Evolutionary conservation across 2,888 invertebrate genomes (phyloP).

Genomic region (Brachypterus glaber): DNA sequence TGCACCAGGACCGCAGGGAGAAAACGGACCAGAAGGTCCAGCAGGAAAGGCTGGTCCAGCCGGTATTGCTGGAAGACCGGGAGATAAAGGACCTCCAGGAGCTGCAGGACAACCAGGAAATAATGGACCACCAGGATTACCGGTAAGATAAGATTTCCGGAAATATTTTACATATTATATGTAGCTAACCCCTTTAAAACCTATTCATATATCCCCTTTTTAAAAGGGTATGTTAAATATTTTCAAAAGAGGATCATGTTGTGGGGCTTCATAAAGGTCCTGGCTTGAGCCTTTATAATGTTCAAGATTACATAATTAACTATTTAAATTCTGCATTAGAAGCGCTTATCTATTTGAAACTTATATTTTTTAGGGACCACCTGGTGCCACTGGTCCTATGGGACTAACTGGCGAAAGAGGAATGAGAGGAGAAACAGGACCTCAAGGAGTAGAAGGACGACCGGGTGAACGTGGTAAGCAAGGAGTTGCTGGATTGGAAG

Average conservation of each 20-base stretch:
- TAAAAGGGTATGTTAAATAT: too few species aligned
- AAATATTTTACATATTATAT: slow-evolving; percentile 4
- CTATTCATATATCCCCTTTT: too few species aligned
- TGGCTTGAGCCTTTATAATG: too few species aligned
- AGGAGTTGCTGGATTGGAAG: slow-evolving; percentile 66
- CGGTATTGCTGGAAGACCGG: slow-evolving; percentile 62
- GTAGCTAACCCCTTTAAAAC: background rate
- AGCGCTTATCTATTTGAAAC: too few species aligned
- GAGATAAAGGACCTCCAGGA: slow-evolving; percentile 67
- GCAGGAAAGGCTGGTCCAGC: slow-evolving; percentile 62
- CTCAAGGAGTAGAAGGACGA: slow-evolving; percentile 66
- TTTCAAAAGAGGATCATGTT: too few species aligned
- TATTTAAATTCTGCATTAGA: too few species aligned
- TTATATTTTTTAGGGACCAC: slow-evolving; percentile 65
- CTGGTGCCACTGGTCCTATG: slow-evolving; percentile 54
- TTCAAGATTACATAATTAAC: too few species aligned
- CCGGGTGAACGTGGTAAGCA: slow-evolving; percentile 69
- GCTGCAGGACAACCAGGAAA: slow-evolving; percentile 54
- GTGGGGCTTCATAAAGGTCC: too few species aligned
- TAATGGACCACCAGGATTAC: slow-evolving; percentile 59
- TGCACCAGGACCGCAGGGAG: slow-evolving; percentile 51
- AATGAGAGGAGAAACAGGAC: slow-evolving; percentile 60
- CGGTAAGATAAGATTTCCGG: slow-evolving; percentile 44
- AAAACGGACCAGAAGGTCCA: slow-evolving; percentile 51
- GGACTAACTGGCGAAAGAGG: slow-evolving; percentile 67